Evolutionary conservation across 2,888 invertebrate genomes (phyloP).

Genomic region (Hipparchia sbordonii): DNA sequence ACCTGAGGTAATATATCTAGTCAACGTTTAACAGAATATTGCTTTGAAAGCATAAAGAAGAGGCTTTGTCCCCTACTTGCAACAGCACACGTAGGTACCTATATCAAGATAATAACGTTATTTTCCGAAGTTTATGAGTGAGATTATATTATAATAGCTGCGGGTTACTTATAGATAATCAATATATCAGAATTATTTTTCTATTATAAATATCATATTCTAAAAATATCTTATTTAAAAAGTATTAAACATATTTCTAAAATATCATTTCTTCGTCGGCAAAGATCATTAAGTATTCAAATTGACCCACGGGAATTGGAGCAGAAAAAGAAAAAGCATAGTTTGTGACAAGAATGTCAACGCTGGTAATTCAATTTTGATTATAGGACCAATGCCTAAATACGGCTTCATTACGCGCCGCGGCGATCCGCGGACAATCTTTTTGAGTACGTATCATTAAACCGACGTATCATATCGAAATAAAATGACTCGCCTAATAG

Average conservation of each 20-base stretch:
- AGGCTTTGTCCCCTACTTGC: no score
- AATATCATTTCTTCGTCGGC: slow-evolving; percentile 42
- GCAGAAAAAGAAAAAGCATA: slow-evolving; percentile 77
- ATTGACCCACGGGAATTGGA: slow-evolving; percentile 73
- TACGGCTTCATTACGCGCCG: slow-evolving; percentile 75
- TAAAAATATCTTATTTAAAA: no score
- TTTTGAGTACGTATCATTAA: slow-evolving; percentile 78
- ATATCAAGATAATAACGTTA: neutral
- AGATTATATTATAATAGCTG: no score
- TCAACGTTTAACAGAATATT: neutral
- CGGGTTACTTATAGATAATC: neutral
- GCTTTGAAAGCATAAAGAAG: neutral
- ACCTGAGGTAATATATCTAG: neutral
- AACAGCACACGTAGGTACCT: neutral
- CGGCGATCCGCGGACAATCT: slow-evolving; percentile 79
- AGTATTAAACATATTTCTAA: slow-evolving; percentile 27
- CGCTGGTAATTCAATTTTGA: slow-evolving; percentile 82
- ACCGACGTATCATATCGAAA: slow-evolving; percentile 66
- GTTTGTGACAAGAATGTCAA: slow-evolving; percentile 76
- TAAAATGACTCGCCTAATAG: slow-evolving; percentile 74
- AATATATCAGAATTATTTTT: no score
- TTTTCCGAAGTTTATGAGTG: no score
- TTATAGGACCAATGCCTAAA: slow-evolving; percentile 81
- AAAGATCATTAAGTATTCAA: slow-evolving; percentile 70
- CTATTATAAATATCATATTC: no score